Evolutionary conservation across 2,113 vertebrate species (phyloP).

Genomic region (Dasyornis broadbenti): DNA sequence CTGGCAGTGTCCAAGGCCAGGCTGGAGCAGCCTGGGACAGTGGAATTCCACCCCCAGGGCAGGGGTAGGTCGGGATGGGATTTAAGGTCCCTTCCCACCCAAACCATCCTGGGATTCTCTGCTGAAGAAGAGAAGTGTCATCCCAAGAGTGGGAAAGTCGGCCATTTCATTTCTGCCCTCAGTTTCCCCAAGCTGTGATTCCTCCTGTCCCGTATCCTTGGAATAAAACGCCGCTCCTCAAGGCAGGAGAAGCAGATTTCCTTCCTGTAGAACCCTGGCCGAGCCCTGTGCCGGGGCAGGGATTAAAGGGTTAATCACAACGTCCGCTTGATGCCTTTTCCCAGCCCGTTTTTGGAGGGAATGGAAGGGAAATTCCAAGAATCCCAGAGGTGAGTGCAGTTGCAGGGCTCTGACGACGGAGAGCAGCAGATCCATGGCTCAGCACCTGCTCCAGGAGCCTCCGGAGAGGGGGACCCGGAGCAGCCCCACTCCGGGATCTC

Average conservation of each 20-base stretch:
- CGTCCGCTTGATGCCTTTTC: rapidly evolving
- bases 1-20: neutral
- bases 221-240: rapidly evolving
- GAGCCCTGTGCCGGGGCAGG: rapidly evolving
- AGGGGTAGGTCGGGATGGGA: neutral
- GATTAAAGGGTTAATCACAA: neutral
- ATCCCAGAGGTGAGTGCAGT: neutral
- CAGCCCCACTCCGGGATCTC: neutral
- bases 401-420: neutral
- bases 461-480: neutral
- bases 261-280: rapidly evolving
- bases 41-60: neutral
- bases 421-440: conserved; percentile 5
- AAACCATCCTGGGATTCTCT: neutral
- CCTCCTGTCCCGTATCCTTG: rapidly evolving
- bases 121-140: neutral
- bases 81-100: neutral
- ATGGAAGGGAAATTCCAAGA: rapidly evolving
- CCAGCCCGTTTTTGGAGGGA: neutral
- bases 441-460: neutral
- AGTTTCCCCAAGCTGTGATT: neutral
- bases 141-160: neutral
- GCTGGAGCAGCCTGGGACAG: neutral
- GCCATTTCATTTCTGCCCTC: rapidly evolving
- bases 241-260: neutral